A percentile compares a stretch with the other conserved stretches of the same genome.
Conservation (phyloP, 2,888 invertebrate genomes). For the Miltochrista miniata region DNA sequence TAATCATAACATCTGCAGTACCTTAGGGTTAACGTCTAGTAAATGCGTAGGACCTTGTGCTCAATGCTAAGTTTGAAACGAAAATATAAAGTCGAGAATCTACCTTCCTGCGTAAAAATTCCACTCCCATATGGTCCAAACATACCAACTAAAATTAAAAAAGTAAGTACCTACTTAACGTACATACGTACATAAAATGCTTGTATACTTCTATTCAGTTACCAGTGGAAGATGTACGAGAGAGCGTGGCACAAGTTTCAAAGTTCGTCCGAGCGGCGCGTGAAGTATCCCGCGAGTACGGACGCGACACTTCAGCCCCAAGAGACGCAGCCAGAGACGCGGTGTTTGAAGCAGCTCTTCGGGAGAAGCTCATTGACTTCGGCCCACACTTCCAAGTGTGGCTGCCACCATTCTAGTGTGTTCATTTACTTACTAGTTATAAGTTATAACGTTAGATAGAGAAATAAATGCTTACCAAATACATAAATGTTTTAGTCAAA, state of each 20-base stretch:
- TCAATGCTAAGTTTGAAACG: no score
- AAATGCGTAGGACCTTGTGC: no score
- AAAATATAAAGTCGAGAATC: no score
- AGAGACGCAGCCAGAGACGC: conserved; percentile 76
- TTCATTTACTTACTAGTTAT: conserved; percentile 46
- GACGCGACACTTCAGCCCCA: conserved; percentile 59
- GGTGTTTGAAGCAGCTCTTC: conserved; percentile 70
- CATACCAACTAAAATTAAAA: no score
- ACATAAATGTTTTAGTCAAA: not conserved
- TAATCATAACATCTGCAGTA: no score
- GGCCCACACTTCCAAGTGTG: conserved; percentile 81
- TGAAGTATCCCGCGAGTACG: conserved; percentile 66
- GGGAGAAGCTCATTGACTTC: conserved; percentile 79
- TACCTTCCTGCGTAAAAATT: no score
- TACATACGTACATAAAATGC: no score
- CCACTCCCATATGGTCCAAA: no score
- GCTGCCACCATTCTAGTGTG: conserved; percentile 81
- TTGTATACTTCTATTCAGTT: conserved; percentile 39
- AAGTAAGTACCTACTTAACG: no score
- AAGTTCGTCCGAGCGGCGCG: conserved; percentile 69
- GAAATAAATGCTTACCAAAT: conserved; percentile 38
- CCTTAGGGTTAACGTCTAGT: no score
- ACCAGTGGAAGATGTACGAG: conserved; percentile 70
- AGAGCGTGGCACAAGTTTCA: conserved; percentile 73
- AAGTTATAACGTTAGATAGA: conserved; percentile 33